Conservation (phyloP, 2,888 invertebrate species). For the Diloba caeruleocephala region DNA sequence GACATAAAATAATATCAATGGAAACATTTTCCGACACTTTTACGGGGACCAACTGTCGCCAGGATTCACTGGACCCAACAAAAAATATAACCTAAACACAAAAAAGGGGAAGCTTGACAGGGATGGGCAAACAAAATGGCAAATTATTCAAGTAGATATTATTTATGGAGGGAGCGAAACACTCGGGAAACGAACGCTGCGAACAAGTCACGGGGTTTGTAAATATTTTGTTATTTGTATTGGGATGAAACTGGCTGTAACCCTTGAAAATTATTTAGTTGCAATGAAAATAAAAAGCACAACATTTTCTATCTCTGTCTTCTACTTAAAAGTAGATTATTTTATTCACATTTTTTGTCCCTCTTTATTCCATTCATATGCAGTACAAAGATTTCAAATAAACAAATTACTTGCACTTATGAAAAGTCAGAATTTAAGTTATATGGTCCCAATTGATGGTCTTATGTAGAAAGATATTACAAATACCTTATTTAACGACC, state of each 20-base stretch:
- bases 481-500: too few relatives aligned
- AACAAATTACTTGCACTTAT: too few relatives aligned
- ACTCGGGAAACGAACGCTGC: constrained; percentile 19
- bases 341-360: neutral
- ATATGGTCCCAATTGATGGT: too few relatives aligned
- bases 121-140: constrained; percentile 32
- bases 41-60: neutral
- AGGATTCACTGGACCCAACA: constrained; percentile 15
- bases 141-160: constrained; percentile 56
- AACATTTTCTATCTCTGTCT: neutral
- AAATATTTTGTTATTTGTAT: constrained; percentile 47
- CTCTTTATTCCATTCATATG: too few relatives aligned
- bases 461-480: too few relatives aligned
- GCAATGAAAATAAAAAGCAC: neutral
- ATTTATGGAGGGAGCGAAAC: constrained; percentile 50
- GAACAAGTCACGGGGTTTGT: constrained; percentile 22
- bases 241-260: constrained; percentile 8
- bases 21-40: neutral
- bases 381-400: too few relatives aligned
- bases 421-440: too few relatives aligned
- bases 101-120: constrained; percentile 14
- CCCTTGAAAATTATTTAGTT: constrained; percentile 31
- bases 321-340: neutral
- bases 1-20: neutral
- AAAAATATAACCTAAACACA: constrained; percentile 15